Percentiles rank a stretch among this genome's conserved stretches.
Evolutionary conservation across 2,888 invertebrate genomes (phyloP).

Genomic region (Tetragonisca angustula): DNA sequence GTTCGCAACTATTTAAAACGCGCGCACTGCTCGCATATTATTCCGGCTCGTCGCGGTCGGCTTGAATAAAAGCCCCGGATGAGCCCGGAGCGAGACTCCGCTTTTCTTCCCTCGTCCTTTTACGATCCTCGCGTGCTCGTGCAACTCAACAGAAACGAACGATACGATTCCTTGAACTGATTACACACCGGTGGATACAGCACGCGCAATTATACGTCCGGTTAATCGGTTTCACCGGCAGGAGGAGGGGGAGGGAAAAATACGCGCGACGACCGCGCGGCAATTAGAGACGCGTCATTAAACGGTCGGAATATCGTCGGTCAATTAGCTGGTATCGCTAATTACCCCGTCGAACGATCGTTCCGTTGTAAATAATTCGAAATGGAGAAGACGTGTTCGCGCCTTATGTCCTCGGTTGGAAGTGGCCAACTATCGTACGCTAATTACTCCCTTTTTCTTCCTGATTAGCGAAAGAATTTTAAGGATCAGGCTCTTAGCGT

Average conservation of each 20-base stretch:
- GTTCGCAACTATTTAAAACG: constrained; percentile 6
- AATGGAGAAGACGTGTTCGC: constrained; percentile 8
- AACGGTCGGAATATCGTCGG: constrained; percentile 46
- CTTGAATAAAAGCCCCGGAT: not conserved
- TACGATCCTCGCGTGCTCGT: constrained; percentile 8
- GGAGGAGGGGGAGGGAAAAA: constrained; percentile 27
- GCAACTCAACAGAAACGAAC: not conserved
- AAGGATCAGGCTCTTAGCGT: too few relatives aligned
- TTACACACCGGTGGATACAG: constrained; percentile 21
- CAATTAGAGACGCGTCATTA: constrained; percentile 58
- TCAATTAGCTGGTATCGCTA: constrained; percentile 58
- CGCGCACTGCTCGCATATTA: not conserved
- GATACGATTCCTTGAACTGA: constrained; percentile 36
- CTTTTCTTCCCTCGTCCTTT: not conserved
- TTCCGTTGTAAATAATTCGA: constrained; percentile 29
- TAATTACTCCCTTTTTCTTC: constrained; percentile 13
- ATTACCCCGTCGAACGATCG: constrained; percentile 36
- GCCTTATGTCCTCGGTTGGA: not conserved
- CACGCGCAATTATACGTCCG: constrained; percentile 28
- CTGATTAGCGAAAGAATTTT: constrained; percentile 16
- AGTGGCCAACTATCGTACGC: not conserved
- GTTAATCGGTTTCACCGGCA: constrained; percentile 28
- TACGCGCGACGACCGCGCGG: constrained; percentile 27
- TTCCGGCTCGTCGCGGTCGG: not conserved
- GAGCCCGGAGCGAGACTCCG: too few relatives aligned